phyloP scores from a whole-genome alignment of 1,140 invertebrate genomes.

The Drosophila sp. region DNA sequence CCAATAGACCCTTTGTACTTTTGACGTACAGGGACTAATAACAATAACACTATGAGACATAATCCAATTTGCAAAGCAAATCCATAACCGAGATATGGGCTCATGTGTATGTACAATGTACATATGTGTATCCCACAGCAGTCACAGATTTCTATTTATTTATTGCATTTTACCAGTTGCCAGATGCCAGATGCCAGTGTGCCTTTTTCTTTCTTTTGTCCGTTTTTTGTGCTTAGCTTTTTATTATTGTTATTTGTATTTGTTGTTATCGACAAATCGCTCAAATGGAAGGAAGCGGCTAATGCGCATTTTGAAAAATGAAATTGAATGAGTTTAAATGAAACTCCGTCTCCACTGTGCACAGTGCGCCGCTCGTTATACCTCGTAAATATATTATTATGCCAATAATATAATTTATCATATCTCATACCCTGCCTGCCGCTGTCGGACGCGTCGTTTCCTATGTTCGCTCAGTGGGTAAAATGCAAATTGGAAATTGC shows the following conservation, averaged over 20 bases:
- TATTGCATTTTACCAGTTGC: conserved; percentile 60
- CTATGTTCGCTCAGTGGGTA: conserved; percentile 47
- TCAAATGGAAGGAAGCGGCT: conserved; percentile 57
- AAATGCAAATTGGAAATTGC: conserved; percentile 77
- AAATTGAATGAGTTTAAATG: conserved; percentile 56
- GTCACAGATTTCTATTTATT: conserved; percentile 63
- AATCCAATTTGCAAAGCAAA: conserved; percentile 68
- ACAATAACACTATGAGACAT: conserved; percentile 60
- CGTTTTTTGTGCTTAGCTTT: conserved; percentile 11
- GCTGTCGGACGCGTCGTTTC: conserved; percentile 55
- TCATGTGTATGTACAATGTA: conserved; percentile 10
- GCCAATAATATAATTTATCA: conserved; percentile 66
- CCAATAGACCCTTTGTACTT: no score
- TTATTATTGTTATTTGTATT: conserved; percentile 26
- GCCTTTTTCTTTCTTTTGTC: conserved; percentile 18
- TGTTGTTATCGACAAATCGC: conserved; percentile 34
- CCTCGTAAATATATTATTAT: conserved; percentile 64
- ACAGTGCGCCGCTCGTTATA: conserved; percentile 21
- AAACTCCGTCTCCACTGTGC: conserved; percentile 8
- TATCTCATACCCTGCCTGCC: conserved; percentile 9
- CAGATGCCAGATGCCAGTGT: conserved; percentile 27
- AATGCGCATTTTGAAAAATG: conserved; percentile 60
- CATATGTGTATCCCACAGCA: conserved; percentile 12
- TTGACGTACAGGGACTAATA: conserved; percentile 2
- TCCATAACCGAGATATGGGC: conserved; percentile 36